These are phyloP conservation scores for Chaetodon trifascialis DNA, from an alignment of 2,113 vertebrate genomes.

Conservation along the genomic window DNA sequence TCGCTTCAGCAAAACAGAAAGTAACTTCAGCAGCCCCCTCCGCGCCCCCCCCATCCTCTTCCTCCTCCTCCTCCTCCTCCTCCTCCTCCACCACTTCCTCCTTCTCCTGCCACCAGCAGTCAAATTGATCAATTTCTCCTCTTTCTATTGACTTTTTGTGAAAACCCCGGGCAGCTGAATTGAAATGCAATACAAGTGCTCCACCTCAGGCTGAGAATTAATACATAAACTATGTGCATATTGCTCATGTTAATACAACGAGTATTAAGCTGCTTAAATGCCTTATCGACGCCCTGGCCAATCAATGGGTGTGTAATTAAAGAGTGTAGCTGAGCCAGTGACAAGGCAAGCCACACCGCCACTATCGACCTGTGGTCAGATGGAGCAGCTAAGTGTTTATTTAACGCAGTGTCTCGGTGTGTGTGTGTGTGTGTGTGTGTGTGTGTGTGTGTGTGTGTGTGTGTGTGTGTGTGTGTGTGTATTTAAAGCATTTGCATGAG, in stretches of 20 bases:
- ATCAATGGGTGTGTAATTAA: slow-evolving; percentile 76
- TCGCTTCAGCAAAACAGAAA: slow-evolving; percentile 20
- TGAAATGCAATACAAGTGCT: slow-evolving; percentile 54
- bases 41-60: not conserved
- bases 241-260: slow-evolving; percentile 65
- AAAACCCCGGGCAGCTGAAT: slow-evolving; percentile 15
- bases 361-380: slow-evolving; percentile 54
- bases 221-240: slow-evolving; percentile 57
- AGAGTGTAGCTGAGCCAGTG: slow-evolving; percentile 67
- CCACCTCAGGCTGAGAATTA: slow-evolving; percentile 44
- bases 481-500: slow-evolving; percentile 30
- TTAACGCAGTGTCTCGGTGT: slow-evolving; percentile 48
- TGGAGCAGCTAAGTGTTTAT: slow-evolving; percentile 66
- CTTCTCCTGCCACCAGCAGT: slow-evolving; percentile 11
- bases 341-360: slow-evolving; percentile 36
- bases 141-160: slow-evolving; percentile 43
- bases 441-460: slow-evolving; percentile 2
- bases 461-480: slow-evolving; percentile 17
- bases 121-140: slow-evolving; percentile 46
- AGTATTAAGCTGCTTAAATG: slow-evolving; percentile 73
- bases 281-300: slow-evolving; percentile 62
- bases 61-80: not conserved
- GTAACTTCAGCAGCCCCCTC: not conserved
- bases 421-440: slow-evolving; percentile 18
- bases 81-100: not conserved